Percentiles rank a stretch among this genome's conserved stretches.
Conservation (phyloP, 2,888 invertebrate genomes). For the Celastrina argiolus region DNA sequence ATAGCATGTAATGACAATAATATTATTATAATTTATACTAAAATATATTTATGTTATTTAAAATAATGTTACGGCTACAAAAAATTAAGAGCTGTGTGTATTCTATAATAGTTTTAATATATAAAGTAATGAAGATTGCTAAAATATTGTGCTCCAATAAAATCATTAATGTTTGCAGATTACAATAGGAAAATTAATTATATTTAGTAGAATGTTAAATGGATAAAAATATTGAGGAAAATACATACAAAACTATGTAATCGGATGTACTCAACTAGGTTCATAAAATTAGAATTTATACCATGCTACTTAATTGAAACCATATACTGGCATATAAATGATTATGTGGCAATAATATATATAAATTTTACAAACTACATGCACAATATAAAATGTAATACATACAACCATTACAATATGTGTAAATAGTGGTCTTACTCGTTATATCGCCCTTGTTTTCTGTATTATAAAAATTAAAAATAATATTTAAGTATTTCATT, state of each 20-base stretch:
- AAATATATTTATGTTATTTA: too few relatives aligned
- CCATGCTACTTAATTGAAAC: constrained; percentile 2
- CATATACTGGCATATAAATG: neutral
- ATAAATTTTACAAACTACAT: constrained; percentile 25
- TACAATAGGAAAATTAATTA: too few relatives aligned
- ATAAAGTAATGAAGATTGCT: too few relatives aligned
- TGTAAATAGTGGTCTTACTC: constrained; percentile 71
- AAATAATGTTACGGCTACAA: too few relatives aligned
- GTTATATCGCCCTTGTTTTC: constrained; percentile 67
- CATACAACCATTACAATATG: constrained; percentile 73
- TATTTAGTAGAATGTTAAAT: too few relatives aligned
- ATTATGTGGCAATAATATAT: neutral
- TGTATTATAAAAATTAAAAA: constrained; percentile 34
- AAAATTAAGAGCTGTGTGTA: too few relatives aligned
- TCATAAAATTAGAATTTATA: neutral
- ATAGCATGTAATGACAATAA: too few relatives aligned
- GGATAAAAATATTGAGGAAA: neutral
- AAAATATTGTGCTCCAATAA: too few relatives aligned
- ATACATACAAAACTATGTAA: neutral
- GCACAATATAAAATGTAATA: constrained; percentile 56
- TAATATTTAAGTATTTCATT: constrained; percentile 25
- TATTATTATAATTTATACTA: too few relatives aligned
- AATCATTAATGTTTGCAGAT: too few relatives aligned
- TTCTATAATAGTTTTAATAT: too few relatives aligned
- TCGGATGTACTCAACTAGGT: neutral